phyloP scores from a whole-genome alignment of 2,797 vertebrate species.

The Botia almorhae region DNA sequence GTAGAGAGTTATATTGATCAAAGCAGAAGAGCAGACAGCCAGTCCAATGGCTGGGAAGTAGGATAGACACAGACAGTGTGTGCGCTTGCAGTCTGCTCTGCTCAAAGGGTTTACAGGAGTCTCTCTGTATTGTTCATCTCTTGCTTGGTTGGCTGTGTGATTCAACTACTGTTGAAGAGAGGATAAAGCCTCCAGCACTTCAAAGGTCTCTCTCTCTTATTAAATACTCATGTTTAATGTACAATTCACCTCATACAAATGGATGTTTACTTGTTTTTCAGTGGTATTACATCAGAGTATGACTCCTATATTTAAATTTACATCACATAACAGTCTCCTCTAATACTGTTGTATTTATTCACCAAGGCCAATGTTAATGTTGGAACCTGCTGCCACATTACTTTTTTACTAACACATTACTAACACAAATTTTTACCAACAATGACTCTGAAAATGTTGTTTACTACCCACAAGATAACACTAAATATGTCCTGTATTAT shows the following conservation, averaged over 20 bases:
- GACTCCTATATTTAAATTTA: too few species aligned
- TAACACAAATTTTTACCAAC: not conserved
- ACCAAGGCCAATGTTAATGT: too few species aligned
- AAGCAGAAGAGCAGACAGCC: not conserved
- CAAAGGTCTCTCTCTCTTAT: conserved; percentile 38
- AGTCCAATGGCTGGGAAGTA: not conserved
- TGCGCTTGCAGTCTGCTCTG: not conserved
- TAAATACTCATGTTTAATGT: too few species aligned
- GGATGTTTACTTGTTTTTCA: too few species aligned
- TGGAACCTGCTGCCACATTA: too few species aligned
- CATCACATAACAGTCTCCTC: too few species aligned
- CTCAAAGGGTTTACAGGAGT: conserved; percentile 27
- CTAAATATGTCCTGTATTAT: not conserved
- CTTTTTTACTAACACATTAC: not conserved
- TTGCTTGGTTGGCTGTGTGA: conserved; percentile 57
- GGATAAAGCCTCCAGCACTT: conserved; percentile 49
- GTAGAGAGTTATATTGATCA: conserved; percentile 3
- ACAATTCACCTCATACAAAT: too few species aligned
- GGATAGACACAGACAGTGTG: not conserved
- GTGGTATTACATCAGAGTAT: not conserved
- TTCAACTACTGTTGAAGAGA: conserved; percentile 40
- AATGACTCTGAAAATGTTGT: not conserved
- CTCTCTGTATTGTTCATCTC: conserved; percentile 41
- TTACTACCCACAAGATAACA: not conserved
- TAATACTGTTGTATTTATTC: too few species aligned